A percentile compares a stretch with the other conserved stretches of the same genome.
Conservation (phyloP, 1,140 invertebrate genomes). For the Tetragnatha versicolor region DNA sequence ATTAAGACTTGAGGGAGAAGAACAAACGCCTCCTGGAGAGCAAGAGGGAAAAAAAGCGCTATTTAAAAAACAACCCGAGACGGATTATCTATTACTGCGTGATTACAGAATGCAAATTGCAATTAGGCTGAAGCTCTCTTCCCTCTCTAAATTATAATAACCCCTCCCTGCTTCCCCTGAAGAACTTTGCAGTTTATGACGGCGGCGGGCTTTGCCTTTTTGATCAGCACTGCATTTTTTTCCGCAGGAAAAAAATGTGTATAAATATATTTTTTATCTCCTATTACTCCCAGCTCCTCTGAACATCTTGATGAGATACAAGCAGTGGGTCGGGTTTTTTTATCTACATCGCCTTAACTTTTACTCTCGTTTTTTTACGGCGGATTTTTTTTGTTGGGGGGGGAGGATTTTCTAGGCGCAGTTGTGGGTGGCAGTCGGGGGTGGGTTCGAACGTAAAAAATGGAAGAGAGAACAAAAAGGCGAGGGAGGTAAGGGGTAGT, state of each 20-base stretch:
- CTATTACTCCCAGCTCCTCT: slow-evolving; percentile 16
- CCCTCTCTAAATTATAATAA: slow-evolving; percentile 48
- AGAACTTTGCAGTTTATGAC: slow-evolving; percentile 24
- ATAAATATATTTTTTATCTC: slow-evolving; percentile 50
- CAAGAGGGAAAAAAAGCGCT: slow-evolving; percentile 29
- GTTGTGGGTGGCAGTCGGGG: not conserved
- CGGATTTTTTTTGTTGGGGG: not conserved
- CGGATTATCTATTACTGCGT: slow-evolving; percentile 53
- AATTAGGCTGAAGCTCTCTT: slow-evolving; percentile 38
- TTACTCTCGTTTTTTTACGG: not conserved
- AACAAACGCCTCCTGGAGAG: slow-evolving; percentile 5
- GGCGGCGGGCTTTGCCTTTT: not conserved
- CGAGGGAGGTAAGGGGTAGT: not conserved
- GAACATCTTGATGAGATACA: slow-evolving; percentile 50
- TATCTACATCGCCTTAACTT: slow-evolving; percentile 7
- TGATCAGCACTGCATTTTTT: not conserved
- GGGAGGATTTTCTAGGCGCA: not conserved
- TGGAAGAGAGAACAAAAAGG: not conserved
- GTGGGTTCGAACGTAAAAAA: not conserved
- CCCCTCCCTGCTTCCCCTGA: slow-evolving; percentile 7
- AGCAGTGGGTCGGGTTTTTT: slow-evolving; percentile 10
- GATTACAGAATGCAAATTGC: slow-evolving; percentile 55
- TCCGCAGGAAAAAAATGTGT: slow-evolving; percentile 3
- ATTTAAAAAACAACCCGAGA: slow-evolving; percentile 45
- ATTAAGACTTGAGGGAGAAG: slow-evolving; percentile 8